Base-by-base conservation (phyloP, 2,888 invertebrate genomes). In the Arrhopalites spinosus region DNA sequence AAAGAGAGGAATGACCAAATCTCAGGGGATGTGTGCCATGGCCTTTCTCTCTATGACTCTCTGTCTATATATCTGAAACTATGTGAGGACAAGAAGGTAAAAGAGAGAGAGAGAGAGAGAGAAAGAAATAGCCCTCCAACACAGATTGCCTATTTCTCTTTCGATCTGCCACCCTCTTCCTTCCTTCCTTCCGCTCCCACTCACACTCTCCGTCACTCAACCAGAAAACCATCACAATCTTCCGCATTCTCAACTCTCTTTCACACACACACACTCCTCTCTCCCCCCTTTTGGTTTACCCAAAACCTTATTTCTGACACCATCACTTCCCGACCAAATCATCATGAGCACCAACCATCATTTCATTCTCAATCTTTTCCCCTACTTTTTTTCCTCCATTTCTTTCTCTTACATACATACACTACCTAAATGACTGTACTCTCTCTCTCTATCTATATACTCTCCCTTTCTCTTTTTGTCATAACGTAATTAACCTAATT, bases 21-120 rank as follows among this genome's bases (percentile, higher is more conserved):
- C 77, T 75, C 78, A 2, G 69, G 76, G 77, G 78, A 78, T 74
- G 77, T 76, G 76, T n/a, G n/a, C n/a, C n/a, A n/a, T n/a, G n/a
- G n/a, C n/a, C 77, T 11, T 15, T 13, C 23, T 5, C 25, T 61
- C 3, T 27, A 61, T 61, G 36, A 36, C 36, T 11, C 36, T 36
- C 36, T 36, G 5, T 36, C 36, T 36, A 3, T 11, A 3, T 36
- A 3, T 36, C 36, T 7, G n/a, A n/a, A n/a, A n/a, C n/a, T n/a
- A 63, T 56, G 66, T 66, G 63, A 63, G 63, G 63, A 47, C 69
- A 69, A 69, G 53, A 69, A 69, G 29, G 47, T 20, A 61, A 63
- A 36, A 7, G 5, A 36, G 5, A 36, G 5, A 36, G 3, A 36
- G 5, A 36, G 3, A 36, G 5, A 36, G 3, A 36, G 5, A 36